A percentile compares a stretch with the other conserved stretches of the same genome.
phyloP scores from a whole-genome alignment of 2,888 invertebrate species.

The Spilosoma lubricipeda region DNA sequence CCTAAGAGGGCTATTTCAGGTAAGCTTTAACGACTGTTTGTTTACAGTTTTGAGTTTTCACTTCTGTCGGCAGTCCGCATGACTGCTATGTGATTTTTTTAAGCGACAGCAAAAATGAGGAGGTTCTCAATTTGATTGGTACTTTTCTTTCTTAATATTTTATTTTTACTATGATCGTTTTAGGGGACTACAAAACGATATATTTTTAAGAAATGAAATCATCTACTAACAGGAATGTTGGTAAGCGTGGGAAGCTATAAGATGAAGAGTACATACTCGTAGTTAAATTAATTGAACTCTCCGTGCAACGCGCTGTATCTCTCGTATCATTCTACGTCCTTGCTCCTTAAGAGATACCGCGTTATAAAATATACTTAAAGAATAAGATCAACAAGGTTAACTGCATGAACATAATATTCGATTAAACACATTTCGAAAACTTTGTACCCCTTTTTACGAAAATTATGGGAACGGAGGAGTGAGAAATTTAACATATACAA shows the following conservation, averaged over 20 bases:
- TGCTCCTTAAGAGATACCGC: constrained; percentile 61
- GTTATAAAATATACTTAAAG: constrained; percentile 58
- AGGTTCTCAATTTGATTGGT: no score
- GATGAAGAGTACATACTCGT: constrained; percentile 53
- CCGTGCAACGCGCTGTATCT: constrained; percentile 58
- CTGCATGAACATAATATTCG: constrained; percentile 39
- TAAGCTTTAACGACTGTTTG: no score
- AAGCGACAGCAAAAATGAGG: no score
- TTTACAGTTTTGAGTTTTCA: no score
- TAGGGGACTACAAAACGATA: constrained; percentile 8
- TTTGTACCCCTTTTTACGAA: no score
- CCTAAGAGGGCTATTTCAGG: no score
- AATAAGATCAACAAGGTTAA: constrained; percentile 62
- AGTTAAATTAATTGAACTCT: constrained; percentile 77
- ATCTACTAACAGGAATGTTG: constrained; percentile 46
- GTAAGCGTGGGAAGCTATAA: constrained; percentile 74
- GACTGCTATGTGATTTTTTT: no score
- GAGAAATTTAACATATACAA: no score
- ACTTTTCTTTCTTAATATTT: no score
- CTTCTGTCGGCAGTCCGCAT: no score
- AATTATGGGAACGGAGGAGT: no score
- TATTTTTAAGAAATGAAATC: constrained; percentile 33
- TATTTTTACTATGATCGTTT: neutral
- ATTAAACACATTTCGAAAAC: constrained; percentile 12
- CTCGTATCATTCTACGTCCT: constrained; percentile 60